Base-by-base conservation (phyloP, 2,888 invertebrate species). In the Trimorus sp. region DNA sequence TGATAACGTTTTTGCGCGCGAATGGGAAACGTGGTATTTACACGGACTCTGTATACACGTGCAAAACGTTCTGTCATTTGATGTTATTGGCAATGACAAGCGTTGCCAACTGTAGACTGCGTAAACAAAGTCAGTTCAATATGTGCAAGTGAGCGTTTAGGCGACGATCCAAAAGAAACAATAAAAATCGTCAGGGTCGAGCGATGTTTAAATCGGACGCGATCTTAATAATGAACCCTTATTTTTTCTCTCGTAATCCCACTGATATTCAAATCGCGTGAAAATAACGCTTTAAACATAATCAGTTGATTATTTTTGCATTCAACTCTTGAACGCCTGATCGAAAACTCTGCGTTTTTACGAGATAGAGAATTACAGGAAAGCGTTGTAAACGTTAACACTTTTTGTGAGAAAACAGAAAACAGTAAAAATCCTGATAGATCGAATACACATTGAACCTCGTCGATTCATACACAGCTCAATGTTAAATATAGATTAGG, bases 131-230 rank as follows among this genome's bases (percentile, higher is more conserved):
- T 58, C 56, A 15, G 45, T 40, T n/a, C 37, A 63, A 51, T 73
- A 68, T 69, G 68, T 51, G 63, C 63, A 49, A 73, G 79, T 14
- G 38, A 54, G 26, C 37, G 51, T 80, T 80, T 76, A 71, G 80
- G 80, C 80, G 53, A 51, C 62, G 62, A 69, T 74, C 79, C 74
- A 79, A 79, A 74, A 62, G 69, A 69, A 79, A 69, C 59, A 75
- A 59, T 70, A 54, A 75, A 69, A 79, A 75, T 11, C 49, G 59
- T 54, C 80, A 80, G 80, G 80, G 80, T 80, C 80, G 60, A 70
- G 48, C 53, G 38, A 65, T 45, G 14, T 36, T 75, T 75, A 80
- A 75, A 59, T 80, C 62, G 65, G 65, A 66, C 65, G 59, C 16
- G 69, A 56, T 69, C 69, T 63, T 75, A 69, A 71, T 79, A 79